Evolutionary conservation across 35 echinoderm and acorn worm species (phyloP).

Genomic region (Stichopus chloronotus): DNA sequence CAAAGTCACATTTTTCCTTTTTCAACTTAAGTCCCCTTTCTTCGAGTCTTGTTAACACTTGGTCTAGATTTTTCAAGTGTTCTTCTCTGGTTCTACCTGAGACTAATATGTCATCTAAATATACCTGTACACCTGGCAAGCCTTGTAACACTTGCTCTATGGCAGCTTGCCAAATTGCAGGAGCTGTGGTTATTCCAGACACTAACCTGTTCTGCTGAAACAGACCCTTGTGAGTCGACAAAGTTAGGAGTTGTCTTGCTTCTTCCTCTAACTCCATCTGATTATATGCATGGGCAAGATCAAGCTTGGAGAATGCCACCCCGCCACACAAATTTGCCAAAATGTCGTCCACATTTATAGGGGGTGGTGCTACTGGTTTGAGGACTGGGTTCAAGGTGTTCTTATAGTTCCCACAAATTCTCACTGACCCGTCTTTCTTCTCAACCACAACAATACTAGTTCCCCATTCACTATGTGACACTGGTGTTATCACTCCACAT

Average conservation of each 20-base stretch:
- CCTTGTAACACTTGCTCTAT: conserved; percentile 59
- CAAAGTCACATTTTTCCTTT: conserved; percentile 66
- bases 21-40: conserved; percentile 52
- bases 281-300: conserved; percentile 64
- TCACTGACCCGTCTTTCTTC: conserved; percentile 61
- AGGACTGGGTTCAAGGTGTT: conserved; percentile 53
- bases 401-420: conserved; percentile 70
- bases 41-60: conserved; percentile 56
- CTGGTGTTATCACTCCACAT: conserved; percentile 43
- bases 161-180: conserved; percentile 56
- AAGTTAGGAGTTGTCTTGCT: conserved; percentile 33
- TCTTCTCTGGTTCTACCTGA: conserved; percentile 29
- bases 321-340: conserved; percentile 57
- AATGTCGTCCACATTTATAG: conserved; percentile 72
- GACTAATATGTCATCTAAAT: conserved; percentile 66
- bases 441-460: conserved; percentile 31
- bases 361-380: conserved; percentile 49
- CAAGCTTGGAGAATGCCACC: conserved; percentile 49
- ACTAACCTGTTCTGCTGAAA: conserved; percentile 60
- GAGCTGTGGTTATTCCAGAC: conserved; percentile 63
- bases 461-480: conserved; percentile 58
- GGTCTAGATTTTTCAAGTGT: conserved; percentile 52
- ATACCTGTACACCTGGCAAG: conserved; percentile 31
- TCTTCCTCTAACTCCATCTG: conserved; percentile 60
- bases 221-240: conserved; percentile 56